Base-by-base conservation (phyloP, 2,888 invertebrate genomes). In the Brachylomia viminalis region DNA sequence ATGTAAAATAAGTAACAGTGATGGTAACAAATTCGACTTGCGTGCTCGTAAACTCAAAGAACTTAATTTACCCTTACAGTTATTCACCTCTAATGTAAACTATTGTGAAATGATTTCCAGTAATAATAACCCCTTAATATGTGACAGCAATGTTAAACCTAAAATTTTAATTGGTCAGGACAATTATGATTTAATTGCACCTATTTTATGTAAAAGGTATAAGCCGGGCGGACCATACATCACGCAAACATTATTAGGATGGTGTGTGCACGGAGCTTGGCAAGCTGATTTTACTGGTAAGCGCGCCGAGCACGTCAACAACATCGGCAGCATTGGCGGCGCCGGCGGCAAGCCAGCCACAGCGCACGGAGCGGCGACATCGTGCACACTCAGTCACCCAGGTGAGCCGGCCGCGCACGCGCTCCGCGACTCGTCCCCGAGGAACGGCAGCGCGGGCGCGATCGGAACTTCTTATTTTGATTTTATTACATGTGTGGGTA, bases 231-330 rank as follows among this genome's bases (percentile, higher is more conserved):
- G 58, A 20, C 30, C 58, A 17, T 58, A 30, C 30, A 30, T 58
- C 8, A 58, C 58, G 20, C 58, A 30, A 30, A 58, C 58, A 1
- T 30, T 30, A 20, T 30, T 58, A 30, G 58, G 58, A 20, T 58
- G 58, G 58, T 58, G 58, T 58, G 58, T 58, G 4, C 58, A 58
- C 58, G 58, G 58, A 30, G 30, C 27, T 6, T 56, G 27, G 27
- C 27, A 27, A 47, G 47, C 47, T 47, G 47, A 47, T 47, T 45
- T 11, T 45, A 45, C 64, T 64, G 45, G 27, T 64, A 45, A 45
- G 64, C 45, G 64, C 47, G 45, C 45, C 45, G 64, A 47, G 47
- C 47, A 47, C 47, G 47, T 27, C 47, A 65, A 65, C 65, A 65
- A 4, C 47, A 27, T 15, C 47, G 20, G 23, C 27, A 47, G 65